phyloP scores from a whole-genome alignment of 2,113 vertebrate species.

The Indicator maculatus region DNA sequence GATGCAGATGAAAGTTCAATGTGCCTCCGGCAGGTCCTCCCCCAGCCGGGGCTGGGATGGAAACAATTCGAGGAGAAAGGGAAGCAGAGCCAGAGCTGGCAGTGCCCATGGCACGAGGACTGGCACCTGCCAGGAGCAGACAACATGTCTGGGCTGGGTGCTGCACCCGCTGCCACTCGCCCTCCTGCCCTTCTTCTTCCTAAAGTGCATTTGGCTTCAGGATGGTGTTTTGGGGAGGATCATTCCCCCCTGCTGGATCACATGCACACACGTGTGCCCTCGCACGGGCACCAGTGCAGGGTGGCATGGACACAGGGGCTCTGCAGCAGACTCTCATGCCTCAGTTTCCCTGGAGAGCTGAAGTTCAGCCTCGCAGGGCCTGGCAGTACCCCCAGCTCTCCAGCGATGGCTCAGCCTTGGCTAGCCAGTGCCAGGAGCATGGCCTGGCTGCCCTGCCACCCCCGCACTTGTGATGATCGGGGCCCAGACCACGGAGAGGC shows the following conservation, averaged over 20 bases:
- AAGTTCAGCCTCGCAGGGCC: neutral
- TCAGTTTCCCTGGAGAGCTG: neutral
- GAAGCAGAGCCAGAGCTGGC: neutral
- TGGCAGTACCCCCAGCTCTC: fast-evolving
- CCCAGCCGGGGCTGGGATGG: neutral
- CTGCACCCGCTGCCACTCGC: neutral
- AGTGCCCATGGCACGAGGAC: neutral
- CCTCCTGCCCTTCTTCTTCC: neutral
- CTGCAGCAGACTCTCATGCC: neutral
- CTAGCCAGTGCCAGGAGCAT: fast-evolving
- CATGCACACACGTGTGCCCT: neutral
- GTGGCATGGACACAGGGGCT: fast-evolving
- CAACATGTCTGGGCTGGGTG: neutral
- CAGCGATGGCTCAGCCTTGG: neutral
- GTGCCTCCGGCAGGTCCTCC: neutral
- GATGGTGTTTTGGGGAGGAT: fast-evolving
- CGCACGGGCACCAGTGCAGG: neutral
- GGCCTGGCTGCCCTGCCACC: neutral
- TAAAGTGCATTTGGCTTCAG: neutral
- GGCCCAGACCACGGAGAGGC: neutral
- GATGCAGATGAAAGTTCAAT: constrained; percentile 50
- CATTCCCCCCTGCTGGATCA: neutral
- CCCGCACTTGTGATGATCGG: neutral
- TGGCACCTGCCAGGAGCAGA: neutral
- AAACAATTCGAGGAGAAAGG: neutral